Evolutionary conservation across 2,888 invertebrate genomes (phyloP).

Genomic region (Hirtodrosophila duncani): DNA sequence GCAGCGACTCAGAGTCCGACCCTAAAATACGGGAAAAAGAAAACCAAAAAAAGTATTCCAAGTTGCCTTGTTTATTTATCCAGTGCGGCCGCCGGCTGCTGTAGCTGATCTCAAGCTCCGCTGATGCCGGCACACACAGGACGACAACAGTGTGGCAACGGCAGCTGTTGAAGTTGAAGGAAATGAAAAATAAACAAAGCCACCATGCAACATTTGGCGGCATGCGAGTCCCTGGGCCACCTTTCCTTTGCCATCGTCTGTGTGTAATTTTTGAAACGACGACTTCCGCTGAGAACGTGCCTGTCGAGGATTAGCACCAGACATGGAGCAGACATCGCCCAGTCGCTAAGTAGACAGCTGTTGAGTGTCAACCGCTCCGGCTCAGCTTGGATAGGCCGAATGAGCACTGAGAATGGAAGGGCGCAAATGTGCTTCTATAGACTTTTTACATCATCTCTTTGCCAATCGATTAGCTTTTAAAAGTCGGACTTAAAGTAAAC

Average conservation of each 20-base stretch:
- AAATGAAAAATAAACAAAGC: constrained; percentile 68
- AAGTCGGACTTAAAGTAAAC: constrained; percentile 40
- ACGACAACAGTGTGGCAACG: constrained; percentile 53
- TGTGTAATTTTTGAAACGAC: constrained; percentile 48
- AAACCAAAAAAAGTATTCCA: constrained; percentile 10
- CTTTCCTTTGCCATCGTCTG: not conserved
- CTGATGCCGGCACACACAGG: constrained; percentile 27
- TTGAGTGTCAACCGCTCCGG: constrained; percentile 48
- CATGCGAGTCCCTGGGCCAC: constrained; percentile 15
- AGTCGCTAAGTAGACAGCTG: constrained; percentile 41
- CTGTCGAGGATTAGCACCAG: constrained; percentile 64
- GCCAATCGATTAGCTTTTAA: constrained; percentile 53
- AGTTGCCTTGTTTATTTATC: constrained; percentile 49
- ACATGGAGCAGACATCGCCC: constrained; percentile 31
- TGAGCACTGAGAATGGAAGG: too few relatives aligned
- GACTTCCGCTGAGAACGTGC: constrained; percentile 59
- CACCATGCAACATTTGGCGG: constrained; percentile 20
- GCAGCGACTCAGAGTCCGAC: constrained; percentile 38
- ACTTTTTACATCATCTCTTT: constrained; percentile 38
- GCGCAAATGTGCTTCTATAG: constrained; percentile 40
- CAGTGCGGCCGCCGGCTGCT: constrained; percentile 19
- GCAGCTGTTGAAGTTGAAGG: too few relatives aligned
- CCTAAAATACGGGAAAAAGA: constrained; percentile 15
- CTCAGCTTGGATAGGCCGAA: too few relatives aligned
- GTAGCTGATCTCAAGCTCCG: constrained; percentile 29